Evolutionary conservation across 2,888 invertebrate genomes (phyloP).

Genomic region (Drosophila suboccidentalis): DNA sequence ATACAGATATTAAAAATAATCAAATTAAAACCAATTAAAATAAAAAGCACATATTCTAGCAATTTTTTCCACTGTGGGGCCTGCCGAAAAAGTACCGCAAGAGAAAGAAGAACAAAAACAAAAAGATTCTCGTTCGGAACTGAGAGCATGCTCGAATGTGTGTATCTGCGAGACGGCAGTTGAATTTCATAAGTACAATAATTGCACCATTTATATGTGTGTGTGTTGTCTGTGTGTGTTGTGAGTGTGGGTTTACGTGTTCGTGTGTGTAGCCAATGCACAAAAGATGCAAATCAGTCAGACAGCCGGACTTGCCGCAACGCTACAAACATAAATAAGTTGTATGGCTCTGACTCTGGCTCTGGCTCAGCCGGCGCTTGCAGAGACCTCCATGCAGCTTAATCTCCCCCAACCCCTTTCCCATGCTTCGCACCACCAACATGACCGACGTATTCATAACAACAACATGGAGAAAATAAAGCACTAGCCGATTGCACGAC

Average conservation of each 20-base stretch:
- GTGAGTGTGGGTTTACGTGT: constrained; percentile 10
- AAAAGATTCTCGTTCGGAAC: constrained; percentile 12
- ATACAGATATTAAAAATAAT: too few relatives aligned
- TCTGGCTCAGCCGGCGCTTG: constrained; percentile 57
- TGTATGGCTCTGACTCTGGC: constrained; percentile 60
- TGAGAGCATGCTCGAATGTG: constrained; percentile 11
- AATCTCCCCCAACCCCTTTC: constrained; percentile 17
- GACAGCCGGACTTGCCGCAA: constrained; percentile 63
- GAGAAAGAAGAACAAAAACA: constrained; percentile 25
- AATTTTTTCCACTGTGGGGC: too few relatives aligned
- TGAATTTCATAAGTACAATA: constrained; percentile 76
- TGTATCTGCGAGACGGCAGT: constrained; percentile 36
- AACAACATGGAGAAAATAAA: constrained; percentile 22
- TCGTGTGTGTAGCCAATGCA: constrained; percentile 41
- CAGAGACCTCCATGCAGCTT: constrained; percentile 44
- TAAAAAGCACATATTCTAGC: too few relatives aligned
- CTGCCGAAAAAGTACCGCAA: constrained; percentile 39
- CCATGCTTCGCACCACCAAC: neutral
- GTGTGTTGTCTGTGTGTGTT: constrained; percentile 1
- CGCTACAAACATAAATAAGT: constrained; percentile 73
- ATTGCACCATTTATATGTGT: constrained; percentile 59
- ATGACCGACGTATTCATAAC: constrained; percentile 66
- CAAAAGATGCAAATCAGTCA: constrained; percentile 75
- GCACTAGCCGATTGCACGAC: neutral
- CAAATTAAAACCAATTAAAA: too few relatives aligned